These are phyloP conservation scores for Meriones psammophilus DNA, from an alignment of 2,797 vertebrate species.

Conservation along the genomic window DNA sequence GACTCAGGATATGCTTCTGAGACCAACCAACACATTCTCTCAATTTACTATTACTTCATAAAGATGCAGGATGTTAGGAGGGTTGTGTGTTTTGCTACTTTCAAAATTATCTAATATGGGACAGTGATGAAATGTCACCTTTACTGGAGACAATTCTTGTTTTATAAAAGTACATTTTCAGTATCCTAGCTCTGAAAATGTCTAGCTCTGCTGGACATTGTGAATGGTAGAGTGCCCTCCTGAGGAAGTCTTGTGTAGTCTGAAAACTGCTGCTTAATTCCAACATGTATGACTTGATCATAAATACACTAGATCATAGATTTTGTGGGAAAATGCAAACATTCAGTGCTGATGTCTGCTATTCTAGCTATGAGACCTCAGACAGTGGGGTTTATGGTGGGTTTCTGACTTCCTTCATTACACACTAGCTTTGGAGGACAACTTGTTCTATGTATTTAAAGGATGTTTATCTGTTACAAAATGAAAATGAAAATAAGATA, in stretches of 20 bases:
- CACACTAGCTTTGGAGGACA: background rate
- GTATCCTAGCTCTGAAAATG: background rate
- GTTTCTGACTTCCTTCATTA: background rate
- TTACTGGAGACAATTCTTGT: background rate
- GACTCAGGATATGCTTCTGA: background rate
- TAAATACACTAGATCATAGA: background rate
- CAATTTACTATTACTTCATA: background rate
- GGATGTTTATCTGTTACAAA: background rate
- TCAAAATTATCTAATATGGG: background rate
- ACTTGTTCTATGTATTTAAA: constrained; percentile 10
- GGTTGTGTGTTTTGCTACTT: background rate
- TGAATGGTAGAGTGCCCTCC: background rate
- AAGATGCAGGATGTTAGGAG: background rate
- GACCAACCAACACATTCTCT: background rate
- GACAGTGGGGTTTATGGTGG: background rate
- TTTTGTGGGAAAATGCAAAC: constrained; percentile 35
- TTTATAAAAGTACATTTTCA: background rate
- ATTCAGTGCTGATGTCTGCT: background rate
- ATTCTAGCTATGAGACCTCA: background rate
- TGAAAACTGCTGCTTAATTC: background rate
- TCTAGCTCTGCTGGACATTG: accelerated
- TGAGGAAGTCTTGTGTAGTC: background rate
- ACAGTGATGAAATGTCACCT: background rate
- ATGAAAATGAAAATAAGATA: background rate
- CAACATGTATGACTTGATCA: background rate